These are phyloP conservation scores for Melospiza melodia DNA, from an alignment of 2,113 vertebrate genomes.

Conservation along the genomic window DNA sequence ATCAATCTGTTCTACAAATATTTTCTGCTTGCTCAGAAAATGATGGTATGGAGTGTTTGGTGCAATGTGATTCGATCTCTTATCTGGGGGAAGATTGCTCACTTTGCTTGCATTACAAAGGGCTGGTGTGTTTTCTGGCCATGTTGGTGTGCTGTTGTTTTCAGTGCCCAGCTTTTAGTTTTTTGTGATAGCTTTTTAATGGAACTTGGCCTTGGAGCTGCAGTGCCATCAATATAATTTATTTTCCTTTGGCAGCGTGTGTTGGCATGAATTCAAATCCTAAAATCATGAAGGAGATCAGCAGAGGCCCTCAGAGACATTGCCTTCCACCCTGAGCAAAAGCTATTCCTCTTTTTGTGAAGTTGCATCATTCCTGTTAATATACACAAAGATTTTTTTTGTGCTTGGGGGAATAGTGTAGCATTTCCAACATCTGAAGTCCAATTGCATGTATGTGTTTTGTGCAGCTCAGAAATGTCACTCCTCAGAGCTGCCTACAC, in stretches of 20 bases:
- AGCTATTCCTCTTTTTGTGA: neutral
- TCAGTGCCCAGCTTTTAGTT: neutral
- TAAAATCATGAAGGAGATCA: neutral
- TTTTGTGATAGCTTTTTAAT: constrained; percentile 5
- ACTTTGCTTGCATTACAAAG: neutral
- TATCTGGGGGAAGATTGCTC: neutral
- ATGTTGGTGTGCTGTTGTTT: neutral
- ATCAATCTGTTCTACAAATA: constrained; percentile 27
- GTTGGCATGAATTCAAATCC: neutral
- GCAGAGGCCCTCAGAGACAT: neutral
- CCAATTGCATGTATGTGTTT: neutral
- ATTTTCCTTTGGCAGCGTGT: neutral
- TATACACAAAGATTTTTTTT: neutral
- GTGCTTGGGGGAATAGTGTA: neutral
- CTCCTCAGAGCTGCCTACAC: constrained; percentile 22
- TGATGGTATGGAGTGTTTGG: neutral
- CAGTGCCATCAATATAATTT: neutral
- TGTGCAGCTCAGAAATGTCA: constrained; percentile 10
- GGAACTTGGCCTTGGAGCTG: neutral
- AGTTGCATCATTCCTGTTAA: neutral
- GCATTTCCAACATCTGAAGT: neutral
- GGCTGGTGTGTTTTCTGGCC: neutral
- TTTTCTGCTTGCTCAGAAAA: constrained; percentile 27
- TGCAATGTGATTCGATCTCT: neutral
- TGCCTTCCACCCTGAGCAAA: neutral